Evolutionary conservation across 2,888 invertebrate species (phyloP).

Genomic region (Pseudococcus jackbeardsleyi): DNA sequence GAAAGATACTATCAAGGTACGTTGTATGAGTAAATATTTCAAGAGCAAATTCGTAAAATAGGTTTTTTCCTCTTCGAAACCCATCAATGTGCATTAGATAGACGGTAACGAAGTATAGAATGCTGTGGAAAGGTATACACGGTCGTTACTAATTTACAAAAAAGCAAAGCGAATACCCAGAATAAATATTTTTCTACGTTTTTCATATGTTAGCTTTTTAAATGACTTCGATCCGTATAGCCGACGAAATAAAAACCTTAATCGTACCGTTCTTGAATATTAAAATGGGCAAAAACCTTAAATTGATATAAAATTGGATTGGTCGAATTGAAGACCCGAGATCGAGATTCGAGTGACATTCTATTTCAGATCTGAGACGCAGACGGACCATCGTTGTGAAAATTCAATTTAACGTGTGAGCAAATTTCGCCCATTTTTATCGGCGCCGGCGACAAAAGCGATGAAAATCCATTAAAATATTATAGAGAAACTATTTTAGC

Average conservation of each 20-base stretch:
- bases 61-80: not conserved
- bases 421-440: not conserved
- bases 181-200: too few species aligned
- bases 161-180: not conserved
- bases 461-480: constrained; percentile 10
- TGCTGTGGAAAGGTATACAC: not conserved
- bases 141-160: not conserved
- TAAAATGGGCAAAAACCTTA: too few species aligned
- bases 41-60: not conserved
- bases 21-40: not conserved
- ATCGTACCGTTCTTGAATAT: too few species aligned
- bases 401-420: not conserved
- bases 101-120: not conserved
- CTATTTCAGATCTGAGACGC: not conserved
- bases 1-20: not conserved
- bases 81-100: not conserved
- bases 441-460: not conserved
- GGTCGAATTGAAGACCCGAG: too few species aligned
- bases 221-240: too few species aligned
- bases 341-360: not conserved
- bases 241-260: too few species aligned
- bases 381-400: not conserved
- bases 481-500: not conserved
- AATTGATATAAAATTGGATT: too few species aligned
- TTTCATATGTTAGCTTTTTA: too few species aligned